Base-by-base conservation (phyloP, 2,113 vertebrate genomes). In the Tenrec ecaudatus region DNA sequence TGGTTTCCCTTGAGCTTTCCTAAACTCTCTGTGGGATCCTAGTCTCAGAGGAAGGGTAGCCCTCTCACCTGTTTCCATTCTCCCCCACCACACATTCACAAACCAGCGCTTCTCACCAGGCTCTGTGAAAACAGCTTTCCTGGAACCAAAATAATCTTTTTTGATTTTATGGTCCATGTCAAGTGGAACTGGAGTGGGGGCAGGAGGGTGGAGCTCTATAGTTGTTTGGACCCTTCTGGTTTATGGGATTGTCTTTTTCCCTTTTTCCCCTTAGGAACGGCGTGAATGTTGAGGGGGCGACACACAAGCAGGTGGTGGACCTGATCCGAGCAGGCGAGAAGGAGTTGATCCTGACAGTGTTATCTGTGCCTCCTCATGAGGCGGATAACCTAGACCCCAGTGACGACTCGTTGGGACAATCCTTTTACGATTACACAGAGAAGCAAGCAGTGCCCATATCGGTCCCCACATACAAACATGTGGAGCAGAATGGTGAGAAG, bases 261-360 rank as follows among this genome's bases (percentile, higher is more conserved):
- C 47, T 82, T 88, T 85, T 0, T 22, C 40, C 78, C 88, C 78
- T 0, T 92, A 99, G 99, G 88, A 99, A 99, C 6, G 98, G 99
- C 3, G 98, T 99, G 97, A 99, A 99, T 4, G 99, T 99, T 19
- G 99, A 99, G 77, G 99, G 99, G 10, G 99, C 99, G 6, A 99
- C 99, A 0, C 99, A 99, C 97, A 99, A 99, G 98, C 99, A 99
- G 95, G 99, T 99, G 97, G 99, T 99, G 98, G 99, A 99, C 92
- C 98, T 99, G 98, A 99, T 99, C 97, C 99, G 99, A 0, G 99
- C 99, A 0, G 99, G 99, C 0, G 99, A 99, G 98, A 98, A 99
- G 97, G 99, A 99, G 97, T 97, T 99, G 97, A 98, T 99, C 60
- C 98, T 99, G 90, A 99, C 99, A 0, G 99, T 99, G 89, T 94